Base-by-base conservation (phyloP, 2,797 vertebrate genomes). In the Rhincodon typus region DNA sequence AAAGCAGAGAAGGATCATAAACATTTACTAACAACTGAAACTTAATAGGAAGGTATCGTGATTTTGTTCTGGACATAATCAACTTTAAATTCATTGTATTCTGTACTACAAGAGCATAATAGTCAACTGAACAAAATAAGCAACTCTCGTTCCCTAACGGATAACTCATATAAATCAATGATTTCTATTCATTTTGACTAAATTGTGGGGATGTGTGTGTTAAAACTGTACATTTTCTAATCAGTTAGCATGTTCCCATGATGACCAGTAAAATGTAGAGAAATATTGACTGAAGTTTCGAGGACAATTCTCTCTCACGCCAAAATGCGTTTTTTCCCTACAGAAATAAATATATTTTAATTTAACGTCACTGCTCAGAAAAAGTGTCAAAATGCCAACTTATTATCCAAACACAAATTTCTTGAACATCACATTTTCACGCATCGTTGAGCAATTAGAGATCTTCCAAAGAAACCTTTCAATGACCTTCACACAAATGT, bases 401-500 rank as follows among this genome's bases (percentile, higher is more conserved):
- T 90, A 84, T n/a, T 84, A 84, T 84, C 42, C 17, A 84, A 42
- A n/a, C 38, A 19, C 53, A 34, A 90, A 57, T 90, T 91, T 91
- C 88, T 62, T 66, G 88, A 66, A 91, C 88, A 84, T 84, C 38
- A n/a, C 57, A 6, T 91, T 66, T 91, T 91, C 17, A 91, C 17
- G 21, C 17, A 3, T 66, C n/a, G 42, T 84, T 21, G 34, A 27
- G 21, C n/a, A 69, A 94, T 94, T 69, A 69, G n/a, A 38, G n/a
- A 69, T 69, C 90, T 94, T 23, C 34, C 21, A 94, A 94, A 94
- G 25, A 94, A 67, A 34, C 62, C n/a, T 94, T 30, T 94, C 57
- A 38, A 21, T 91, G 88, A 66, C 57, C 88, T 62, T 38, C 69
- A 94, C 13, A 72, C 1, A 4, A 72, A 50, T 27, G 23, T 27